Conservation (phyloP, 2,113 vertebrate species). For the Salvelinus sp. region DNA sequence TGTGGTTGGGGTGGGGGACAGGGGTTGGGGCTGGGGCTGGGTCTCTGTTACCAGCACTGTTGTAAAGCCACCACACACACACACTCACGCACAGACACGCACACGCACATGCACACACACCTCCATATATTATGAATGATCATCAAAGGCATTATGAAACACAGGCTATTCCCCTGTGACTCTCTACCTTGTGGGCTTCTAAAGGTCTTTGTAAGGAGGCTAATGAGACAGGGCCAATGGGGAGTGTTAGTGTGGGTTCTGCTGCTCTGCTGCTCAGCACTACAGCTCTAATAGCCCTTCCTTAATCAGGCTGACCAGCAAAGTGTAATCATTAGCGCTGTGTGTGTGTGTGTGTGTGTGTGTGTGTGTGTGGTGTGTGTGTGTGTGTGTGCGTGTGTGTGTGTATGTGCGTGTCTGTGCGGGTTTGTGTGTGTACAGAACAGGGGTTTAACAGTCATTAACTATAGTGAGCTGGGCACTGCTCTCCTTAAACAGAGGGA, state of each 20-base stretch:
- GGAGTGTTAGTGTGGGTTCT: slow-evolving; percentile 37
- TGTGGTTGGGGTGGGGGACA: slow-evolving; percentile 4
- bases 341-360: too few relatives aligned
- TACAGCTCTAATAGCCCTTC: slow-evolving; percentile 48
- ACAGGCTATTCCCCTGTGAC: slow-evolving; percentile 58
- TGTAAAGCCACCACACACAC: slow-evolving; percentile 49
- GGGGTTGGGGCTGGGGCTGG: background rate
- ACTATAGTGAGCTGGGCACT: slow-evolving; percentile 4
- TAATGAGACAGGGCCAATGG: slow-evolving; percentile 5
- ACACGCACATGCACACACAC: background rate
- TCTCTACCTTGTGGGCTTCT: slow-evolving; percentile 56
- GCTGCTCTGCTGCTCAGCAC: slow-evolving; percentile 24
- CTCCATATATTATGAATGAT: slow-evolving; percentile 50
- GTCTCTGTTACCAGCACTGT: slow-evolving; percentile 43
- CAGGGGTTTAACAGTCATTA: slow-evolving; percentile 52
- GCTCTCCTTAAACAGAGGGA: background rate
- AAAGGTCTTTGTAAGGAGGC: slow-evolving; percentile 38
- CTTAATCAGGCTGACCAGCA: slow-evolving; percentile 52
- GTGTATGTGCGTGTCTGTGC: too few relatives aligned
- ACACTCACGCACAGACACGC: background rate
- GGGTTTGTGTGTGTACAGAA: slow-evolving; percentile 22
- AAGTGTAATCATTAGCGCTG: slow-evolving; percentile 68
- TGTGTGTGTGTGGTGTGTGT: background rate
- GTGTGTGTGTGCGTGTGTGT: too few relatives aligned
- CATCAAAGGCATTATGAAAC: slow-evolving; percentile 61